Evolutionary conservation across 2,888 invertebrate genomes (phyloP), one percentile per base, ranked within the genome.

Genomic region (Hyalella azteca): DNA sequence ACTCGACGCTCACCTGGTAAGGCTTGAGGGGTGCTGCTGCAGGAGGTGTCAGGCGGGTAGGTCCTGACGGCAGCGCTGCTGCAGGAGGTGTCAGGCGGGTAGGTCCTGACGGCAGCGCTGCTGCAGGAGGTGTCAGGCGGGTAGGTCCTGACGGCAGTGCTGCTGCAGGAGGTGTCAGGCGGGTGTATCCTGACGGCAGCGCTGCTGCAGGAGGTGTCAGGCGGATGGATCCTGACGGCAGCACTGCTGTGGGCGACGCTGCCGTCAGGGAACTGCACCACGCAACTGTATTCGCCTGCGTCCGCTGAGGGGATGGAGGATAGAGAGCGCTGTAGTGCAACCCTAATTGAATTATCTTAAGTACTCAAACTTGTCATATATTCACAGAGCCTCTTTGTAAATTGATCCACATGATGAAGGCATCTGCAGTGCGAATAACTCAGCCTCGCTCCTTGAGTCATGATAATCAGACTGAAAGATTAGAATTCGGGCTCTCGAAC

Each of bases 201-300:
- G n/a, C 22, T 11, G n/a, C n/a, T n/a, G n/a, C n/a, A 1, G 36
- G 39, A n/a, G n/a, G n/a, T n/a, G n/a, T n/a, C n/a, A n/a, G n/a
- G n/a, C 7, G 36, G 36, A 0, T 32, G 4, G 19, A 66, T 29
- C 19, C 4, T 36, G 11, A 66, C 45, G 26, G 40, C 4, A 45
- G 75, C 13, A 9, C 41, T 75, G 75, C 22, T 45, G 75, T 39
- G 40, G 26, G 45, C 40, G 7, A n/a, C 45, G 13, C 75, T 45
- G 19, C 75, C 75, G 7, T n/a, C 75, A n/a, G 40, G 40, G 45
- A 36, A 45, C 19, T 75, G 41, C 75, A 75, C 75, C 26, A 29
- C n/a, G 75, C 75, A 75, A 19, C 40, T 41, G 75, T 75, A 75
- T 9, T 26, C 39, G 40, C 75, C 75, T 15, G 40, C 36, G 45